Conservation (phyloP, 2,113 vertebrate species). For the Tragelaphus strepsiceros region DNA sequence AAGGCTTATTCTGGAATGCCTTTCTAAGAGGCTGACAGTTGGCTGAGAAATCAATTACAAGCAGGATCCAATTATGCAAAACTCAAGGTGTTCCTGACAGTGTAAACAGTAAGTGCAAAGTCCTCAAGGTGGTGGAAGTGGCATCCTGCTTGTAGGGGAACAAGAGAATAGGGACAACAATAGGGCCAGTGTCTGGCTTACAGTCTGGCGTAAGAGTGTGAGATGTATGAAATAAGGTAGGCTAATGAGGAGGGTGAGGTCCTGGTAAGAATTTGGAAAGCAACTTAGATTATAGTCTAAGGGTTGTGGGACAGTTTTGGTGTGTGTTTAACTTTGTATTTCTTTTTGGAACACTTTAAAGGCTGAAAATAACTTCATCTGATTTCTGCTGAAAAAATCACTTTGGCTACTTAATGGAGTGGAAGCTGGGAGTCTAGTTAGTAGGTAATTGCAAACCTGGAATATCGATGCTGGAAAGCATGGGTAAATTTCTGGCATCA, state of each 20-base stretch:
- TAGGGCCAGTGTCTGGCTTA: not conserved
- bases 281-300: not conserved
- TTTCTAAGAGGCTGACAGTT: conserved; percentile 19
- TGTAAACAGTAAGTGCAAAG: not conserved
- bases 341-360: not conserved
- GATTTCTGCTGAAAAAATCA: not conserved
- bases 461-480: not conserved
- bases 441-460: not conserved
- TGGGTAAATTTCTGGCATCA: not conserved
- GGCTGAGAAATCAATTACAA: not conserved
- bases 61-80: not conserved
- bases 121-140: not conserved
- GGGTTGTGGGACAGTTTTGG: not conserved
- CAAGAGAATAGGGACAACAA: not conserved
- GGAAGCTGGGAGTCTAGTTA: not conserved
- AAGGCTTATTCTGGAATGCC: not conserved
- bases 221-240: not conserved
- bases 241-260: not conserved
- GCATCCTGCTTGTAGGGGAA: not conserved
- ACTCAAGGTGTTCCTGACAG: not conserved
- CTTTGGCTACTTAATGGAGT: not conserved
- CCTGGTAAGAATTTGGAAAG: not conserved
- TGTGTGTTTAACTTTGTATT: not conserved
- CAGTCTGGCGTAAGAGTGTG: not conserved
- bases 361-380: not conserved